A percentile compares a stretch with the other conserved stretches of the same genome.
These are phyloP conservation scores for Drosophila pachea DNA, from an alignment of 1,140 invertebrate species.

Conservation along the genomic window DNA sequence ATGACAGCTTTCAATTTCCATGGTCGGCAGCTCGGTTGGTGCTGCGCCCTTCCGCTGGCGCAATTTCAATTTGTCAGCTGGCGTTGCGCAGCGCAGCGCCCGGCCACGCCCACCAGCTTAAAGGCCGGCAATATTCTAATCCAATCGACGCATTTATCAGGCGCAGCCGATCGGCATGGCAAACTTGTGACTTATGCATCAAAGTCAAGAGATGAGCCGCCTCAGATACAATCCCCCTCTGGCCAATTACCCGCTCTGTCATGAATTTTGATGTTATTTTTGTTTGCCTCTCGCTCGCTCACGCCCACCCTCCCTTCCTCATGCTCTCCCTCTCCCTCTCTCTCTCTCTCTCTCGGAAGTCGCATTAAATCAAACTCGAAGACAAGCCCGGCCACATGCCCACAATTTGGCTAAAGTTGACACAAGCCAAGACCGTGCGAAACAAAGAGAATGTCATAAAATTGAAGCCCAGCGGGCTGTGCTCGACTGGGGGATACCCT, in stretches of 20 bases:
- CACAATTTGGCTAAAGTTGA: conserved; percentile 63
- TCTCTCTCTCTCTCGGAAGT: neutral
- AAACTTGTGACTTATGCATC: conserved; percentile 75
- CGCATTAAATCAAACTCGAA: conserved; percentile 72
- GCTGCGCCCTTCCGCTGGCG: conserved; percentile 18
- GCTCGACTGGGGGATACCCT: neutral
- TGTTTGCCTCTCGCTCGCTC: neutral
- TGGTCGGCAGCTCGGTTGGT: conserved; percentile 3
- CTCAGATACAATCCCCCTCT: conserved; percentile 40
- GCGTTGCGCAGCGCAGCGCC: conserved; percentile 43
- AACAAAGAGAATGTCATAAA: conserved; percentile 26
- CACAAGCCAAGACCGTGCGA: conserved; percentile 53
- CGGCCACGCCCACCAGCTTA: conserved; percentile 66
- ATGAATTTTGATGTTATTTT: conserved; percentile 60
- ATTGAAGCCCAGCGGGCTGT: neutral
- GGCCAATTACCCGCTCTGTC: conserved; percentile 54
- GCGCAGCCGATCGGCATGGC: conserved; percentile 62
- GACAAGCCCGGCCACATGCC: conserved; percentile 53
- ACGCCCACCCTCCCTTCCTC: conserved; percentile 21
- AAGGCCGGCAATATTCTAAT: conserved; percentile 62
- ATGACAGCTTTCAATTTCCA: conserved; percentile 73
- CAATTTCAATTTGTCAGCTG: conserved; percentile 67
- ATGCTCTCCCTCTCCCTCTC: conserved; percentile 26
- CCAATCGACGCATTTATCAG: conserved; percentile 73
- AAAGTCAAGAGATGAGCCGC: conserved; percentile 63